Conservation (phyloP, 1,140 invertebrate species). For the Campoletis sonorensis region DNA sequence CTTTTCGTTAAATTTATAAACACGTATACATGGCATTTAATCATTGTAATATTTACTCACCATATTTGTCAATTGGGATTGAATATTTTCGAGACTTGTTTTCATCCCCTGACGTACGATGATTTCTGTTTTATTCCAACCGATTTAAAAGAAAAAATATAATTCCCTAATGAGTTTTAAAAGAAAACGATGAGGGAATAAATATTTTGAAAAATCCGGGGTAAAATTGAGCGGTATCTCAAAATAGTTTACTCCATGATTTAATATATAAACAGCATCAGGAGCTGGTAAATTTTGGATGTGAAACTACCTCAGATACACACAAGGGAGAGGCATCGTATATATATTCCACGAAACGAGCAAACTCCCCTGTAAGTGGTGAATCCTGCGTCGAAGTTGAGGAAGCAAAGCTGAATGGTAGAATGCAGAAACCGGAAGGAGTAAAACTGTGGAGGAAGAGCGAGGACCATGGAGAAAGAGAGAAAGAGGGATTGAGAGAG, state of each 20-base stretch:
- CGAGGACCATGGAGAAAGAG: not conserved
- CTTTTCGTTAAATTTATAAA: not conserved
- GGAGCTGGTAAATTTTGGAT: too few relatives aligned
- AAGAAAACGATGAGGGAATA: too few relatives aligned
- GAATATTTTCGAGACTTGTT: too few relatives aligned
- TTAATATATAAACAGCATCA: too few relatives aligned
- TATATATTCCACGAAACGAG: not conserved
- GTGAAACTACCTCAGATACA: not conserved
- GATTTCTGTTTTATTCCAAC: too few relatives aligned
- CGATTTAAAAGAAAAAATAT: too few relatives aligned
- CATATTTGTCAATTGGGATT: too few relatives aligned
- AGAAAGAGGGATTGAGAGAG: not conserved
- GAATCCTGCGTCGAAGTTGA: conserved; percentile 42
- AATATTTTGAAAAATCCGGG: too few relatives aligned
- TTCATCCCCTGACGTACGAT: too few relatives aligned
- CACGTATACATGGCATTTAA: not conserved
- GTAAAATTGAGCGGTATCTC: too few relatives aligned
- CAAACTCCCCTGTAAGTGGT: conserved; percentile 25
- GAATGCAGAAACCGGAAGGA: not conserved
- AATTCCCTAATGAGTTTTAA: too few relatives aligned
- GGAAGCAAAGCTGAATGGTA: conserved; percentile 14
- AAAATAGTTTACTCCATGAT: too few relatives aligned
- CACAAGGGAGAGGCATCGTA: not conserved
- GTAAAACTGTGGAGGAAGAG: not conserved
- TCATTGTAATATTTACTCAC: not conserved